phyloP scores from a whole-genome alignment of 2,888 invertebrate genomes.

The Oithona nana region DNA sequence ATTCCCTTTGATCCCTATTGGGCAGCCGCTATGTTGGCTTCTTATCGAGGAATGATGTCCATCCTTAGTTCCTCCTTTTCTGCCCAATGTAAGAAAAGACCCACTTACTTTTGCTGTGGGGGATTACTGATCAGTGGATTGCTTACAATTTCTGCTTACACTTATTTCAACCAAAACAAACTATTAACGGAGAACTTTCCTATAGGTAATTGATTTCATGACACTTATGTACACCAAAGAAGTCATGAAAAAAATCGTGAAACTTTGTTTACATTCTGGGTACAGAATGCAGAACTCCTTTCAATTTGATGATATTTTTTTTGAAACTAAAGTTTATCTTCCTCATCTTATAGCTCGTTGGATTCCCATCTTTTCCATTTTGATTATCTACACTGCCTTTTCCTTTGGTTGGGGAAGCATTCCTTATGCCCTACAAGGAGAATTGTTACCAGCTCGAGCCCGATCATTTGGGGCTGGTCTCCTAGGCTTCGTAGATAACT shows the following conservation, averaged over 20 bases:
- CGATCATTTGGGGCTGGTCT: slow-evolving; percentile 1
- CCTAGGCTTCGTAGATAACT: slow-evolving; percentile 1
- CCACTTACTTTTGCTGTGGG: neutral
- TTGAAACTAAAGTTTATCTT: no score
- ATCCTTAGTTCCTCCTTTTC: neutral
- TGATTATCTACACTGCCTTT: neutral
- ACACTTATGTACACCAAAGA: no score
- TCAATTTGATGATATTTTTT: no score
- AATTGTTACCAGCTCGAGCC: neutral
- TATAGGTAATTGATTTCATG: no score
- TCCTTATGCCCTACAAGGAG: neutral
- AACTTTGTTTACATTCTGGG: no score
- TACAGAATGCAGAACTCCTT: no score
- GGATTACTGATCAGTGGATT: neutral
- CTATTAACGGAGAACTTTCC: neutral
- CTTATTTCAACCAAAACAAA: neutral
- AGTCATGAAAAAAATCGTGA: no score
- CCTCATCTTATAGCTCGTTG: neutral
- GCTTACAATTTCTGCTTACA: neutral
- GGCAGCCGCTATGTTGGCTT: neutral
- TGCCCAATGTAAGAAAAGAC: neutral
- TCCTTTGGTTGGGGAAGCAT: neutral
- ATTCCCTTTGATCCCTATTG: neutral
- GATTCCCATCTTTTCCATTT: neutral
- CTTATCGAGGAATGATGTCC: neutral